phyloP scores from a whole-genome alignment of 2,888 invertebrate genomes.

The Psococerastis gibbosa region DNA sequence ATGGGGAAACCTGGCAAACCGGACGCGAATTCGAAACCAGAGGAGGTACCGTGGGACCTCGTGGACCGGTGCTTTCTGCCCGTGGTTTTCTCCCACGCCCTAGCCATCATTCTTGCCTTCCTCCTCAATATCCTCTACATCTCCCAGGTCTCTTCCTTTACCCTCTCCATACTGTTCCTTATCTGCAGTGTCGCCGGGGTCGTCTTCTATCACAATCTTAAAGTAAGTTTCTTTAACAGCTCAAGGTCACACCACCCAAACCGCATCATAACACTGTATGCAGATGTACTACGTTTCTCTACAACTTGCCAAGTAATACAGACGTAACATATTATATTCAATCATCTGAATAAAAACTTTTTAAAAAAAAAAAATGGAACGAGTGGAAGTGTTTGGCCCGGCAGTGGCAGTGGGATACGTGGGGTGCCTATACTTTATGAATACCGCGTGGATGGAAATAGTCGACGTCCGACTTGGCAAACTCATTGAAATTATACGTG shows the following conservation, averaged over 20 bases:
- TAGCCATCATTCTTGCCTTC: slow-evolving; percentile 54
- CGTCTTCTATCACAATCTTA: slow-evolving; percentile 57
- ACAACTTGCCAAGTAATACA: too few species aligned
- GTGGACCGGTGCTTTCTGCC: slow-evolving; percentile 55
- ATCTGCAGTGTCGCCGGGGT: slow-evolving; percentile 53
- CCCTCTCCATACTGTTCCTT: slow-evolving; percentile 54
- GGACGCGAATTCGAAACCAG: slow-evolving; percentile 21
- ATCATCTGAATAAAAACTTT: slow-evolving; percentile 1
- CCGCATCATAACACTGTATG: too few species aligned
- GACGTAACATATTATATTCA: too few species aligned
- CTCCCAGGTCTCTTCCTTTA: slow-evolving; percentile 56
- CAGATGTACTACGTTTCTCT: too few species aligned
- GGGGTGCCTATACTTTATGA: too few species aligned
- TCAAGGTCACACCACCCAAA: too few species aligned
- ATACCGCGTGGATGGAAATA: too few species aligned
- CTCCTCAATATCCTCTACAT: slow-evolving; percentile 50
- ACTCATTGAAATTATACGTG: too few species aligned
- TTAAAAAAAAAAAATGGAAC: background rate
- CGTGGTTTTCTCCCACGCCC: slow-evolving; percentile 59
- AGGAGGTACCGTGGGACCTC: slow-evolving; percentile 36
- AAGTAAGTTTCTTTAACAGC: slow-evolving; percentile 53
- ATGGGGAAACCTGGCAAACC: slow-evolving; percentile 9
- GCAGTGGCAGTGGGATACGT: too few species aligned
- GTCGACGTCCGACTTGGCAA: too few species aligned
- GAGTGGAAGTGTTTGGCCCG: too few species aligned